Evolutionary conservation across 2,888 invertebrate genomes (phyloP).

Genomic region (Dryococelus australis): DNA sequence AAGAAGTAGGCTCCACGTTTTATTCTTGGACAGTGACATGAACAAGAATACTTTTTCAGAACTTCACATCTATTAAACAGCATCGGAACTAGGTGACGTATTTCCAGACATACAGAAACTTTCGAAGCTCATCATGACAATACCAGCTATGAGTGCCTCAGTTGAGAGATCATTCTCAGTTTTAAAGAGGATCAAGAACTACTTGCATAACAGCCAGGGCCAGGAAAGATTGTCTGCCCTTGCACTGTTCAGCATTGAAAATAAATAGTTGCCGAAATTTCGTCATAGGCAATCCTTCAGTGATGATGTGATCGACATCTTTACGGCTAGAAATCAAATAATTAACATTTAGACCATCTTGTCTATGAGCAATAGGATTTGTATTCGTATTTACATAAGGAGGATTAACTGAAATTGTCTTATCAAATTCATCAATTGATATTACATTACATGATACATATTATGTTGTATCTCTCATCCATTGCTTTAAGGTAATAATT

Average conservation of each 20-base stretch:
- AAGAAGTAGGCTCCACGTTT: not conserved
- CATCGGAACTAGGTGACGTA: not conserved
- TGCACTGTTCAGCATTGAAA: not conserved
- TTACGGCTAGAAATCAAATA: not conserved
- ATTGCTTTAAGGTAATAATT: not conserved
- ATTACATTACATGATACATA: too few relatives aligned
- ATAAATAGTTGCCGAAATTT: not conserved
- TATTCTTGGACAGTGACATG: conserved; percentile 18
- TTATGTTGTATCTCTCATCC: too few relatives aligned
- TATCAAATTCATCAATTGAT: too few relatives aligned
- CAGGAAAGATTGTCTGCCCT: conserved; percentile 18
- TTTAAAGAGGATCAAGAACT: not conserved
- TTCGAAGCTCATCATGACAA: not conserved
- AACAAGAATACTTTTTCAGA: not conserved
- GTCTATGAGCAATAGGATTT: too few relatives aligned
- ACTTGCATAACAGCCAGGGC: conserved; percentile 13
- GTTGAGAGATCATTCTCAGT: conserved; percentile 17
- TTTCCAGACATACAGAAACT: conserved; percentile 18
- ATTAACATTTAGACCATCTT: too few relatives aligned
- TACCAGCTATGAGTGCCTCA: conserved; percentile 30
- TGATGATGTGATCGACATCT: not conserved
- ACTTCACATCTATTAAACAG: not conserved
- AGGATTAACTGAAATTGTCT: too few relatives aligned
- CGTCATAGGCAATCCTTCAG: not conserved
- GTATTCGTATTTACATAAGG: too few relatives aligned